These are phyloP conservation scores for Cosmia pyralina DNA, from an alignment of 2,888 invertebrate species.

Conservation along the genomic window DNA sequence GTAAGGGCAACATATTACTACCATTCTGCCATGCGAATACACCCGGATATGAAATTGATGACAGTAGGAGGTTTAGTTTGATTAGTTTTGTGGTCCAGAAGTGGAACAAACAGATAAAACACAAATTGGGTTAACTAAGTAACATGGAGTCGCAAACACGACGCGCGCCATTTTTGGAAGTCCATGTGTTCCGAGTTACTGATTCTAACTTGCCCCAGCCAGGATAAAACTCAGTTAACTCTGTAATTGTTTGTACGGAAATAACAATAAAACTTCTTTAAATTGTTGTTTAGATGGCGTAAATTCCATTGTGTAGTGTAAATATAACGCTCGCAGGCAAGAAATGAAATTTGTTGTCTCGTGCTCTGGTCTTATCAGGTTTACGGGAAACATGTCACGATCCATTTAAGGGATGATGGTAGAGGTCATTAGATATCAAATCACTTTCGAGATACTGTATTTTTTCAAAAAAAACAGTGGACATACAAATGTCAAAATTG, in stretches of 20 bases:
- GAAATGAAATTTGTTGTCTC: constrained; percentile 10
- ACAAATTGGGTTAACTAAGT: constrained; percentile 52
- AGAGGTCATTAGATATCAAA: too few relatives aligned
- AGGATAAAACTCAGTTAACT: constrained; percentile 56
- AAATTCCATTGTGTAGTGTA: constrained; percentile 15
- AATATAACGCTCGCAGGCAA: constrained; percentile 4
- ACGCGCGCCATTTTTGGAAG: constrained; percentile 32
- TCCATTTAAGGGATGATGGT: too few relatives aligned
- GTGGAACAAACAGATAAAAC: constrained; percentile 55
- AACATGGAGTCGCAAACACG: constrained; percentile 32
- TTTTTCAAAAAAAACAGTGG: too few relatives aligned
- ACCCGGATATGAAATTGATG: constrained; percentile 42
- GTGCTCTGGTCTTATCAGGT: not conserved
- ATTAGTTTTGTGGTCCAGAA: constrained; percentile 50
- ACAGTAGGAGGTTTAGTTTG: constrained; percentile 47
- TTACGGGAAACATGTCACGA: too few relatives aligned
- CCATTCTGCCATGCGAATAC: not conserved
- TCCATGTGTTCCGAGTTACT: constrained; percentile 33
- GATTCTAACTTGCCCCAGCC: constrained; percentile 27
- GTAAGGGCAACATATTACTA: constrained; percentile 13
- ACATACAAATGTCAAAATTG: too few relatives aligned
- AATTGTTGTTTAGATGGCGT: constrained; percentile 34
- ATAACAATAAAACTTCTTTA: constrained; percentile 51
- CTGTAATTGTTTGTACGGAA: constrained; percentile 36
- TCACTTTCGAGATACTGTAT: too few relatives aligned